Evolutionary conservation across 2,113 vertebrate species (phyloP).

Genomic region (Empidonax traillii): DNA sequence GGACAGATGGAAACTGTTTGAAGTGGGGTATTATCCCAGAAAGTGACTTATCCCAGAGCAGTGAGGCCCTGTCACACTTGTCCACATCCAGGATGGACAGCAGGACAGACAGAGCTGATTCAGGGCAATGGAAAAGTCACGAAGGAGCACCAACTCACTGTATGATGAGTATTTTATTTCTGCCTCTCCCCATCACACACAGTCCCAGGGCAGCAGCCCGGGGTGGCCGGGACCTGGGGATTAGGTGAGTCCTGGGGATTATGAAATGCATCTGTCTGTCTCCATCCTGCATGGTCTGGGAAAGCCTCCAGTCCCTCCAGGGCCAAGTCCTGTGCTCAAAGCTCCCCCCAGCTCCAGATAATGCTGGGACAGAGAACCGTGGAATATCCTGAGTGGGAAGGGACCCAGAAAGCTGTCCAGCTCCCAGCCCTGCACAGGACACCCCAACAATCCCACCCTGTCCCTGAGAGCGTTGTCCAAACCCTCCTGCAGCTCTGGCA

Average conservation of each 20-base stretch:
- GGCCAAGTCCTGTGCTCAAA: background rate
- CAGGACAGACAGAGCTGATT: background rate
- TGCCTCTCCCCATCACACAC: background rate
- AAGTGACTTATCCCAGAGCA: background rate
- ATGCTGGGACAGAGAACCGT: background rate
- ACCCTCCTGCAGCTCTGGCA: background rate
- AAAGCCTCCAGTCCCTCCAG: background rate
- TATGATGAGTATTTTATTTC: background rate
- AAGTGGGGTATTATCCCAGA: background rate
- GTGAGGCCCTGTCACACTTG: background rate
- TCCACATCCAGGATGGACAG: background rate
- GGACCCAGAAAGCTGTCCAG: fast-evolving
- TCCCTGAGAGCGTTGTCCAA: fast-evolving
- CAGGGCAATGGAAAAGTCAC: fast-evolving
- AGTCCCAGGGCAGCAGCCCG: background rate
- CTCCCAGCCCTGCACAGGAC: background rate
- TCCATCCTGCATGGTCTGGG: fast-evolving
- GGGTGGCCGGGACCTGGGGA: fast-evolving
- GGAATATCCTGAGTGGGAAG: background rate
- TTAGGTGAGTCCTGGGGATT: background rate
- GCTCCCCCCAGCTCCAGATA: background rate
- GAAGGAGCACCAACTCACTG: background rate
- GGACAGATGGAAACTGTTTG: background rate
- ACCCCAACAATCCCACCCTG: background rate
- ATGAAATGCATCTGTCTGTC: background rate